Base-by-base conservation (phyloP, 2,113 vertebrate species). In the Colossoma macropomum region DNA sequence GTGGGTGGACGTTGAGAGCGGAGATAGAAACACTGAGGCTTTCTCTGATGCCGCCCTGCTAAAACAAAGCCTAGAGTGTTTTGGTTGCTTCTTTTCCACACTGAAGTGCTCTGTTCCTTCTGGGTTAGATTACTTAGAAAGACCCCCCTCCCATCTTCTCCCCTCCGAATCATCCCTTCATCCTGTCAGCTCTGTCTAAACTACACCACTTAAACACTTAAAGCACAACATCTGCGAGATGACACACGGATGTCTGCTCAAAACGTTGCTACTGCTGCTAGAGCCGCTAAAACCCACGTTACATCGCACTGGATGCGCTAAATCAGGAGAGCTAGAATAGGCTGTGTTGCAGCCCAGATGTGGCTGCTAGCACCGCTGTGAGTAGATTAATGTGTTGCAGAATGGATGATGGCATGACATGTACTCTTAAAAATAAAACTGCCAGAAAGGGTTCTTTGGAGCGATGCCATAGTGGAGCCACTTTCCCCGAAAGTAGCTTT, bases 331-430 rank as follows among this genome's bases (percentile, higher is more conserved):
- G 38, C 68, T 70, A 8, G 12, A 41, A 45, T 1, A 30, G 30
- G 16, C 66, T 9, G 32, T 15, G 63, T 8, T 69, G 66, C 7
- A 38, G 66, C 63, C 63, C 27, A 16, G 62, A 65, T 16, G 62
- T 65, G 28, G 62, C 30, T 28, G 27, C n/a, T 16, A 30, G 63
- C 3, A 23, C 54, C 19, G 12, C n/a, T 11, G 15, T 75, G 17
- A 88, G 27, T 4, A 23, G 87, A 83, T 50, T 56, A 79, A 87
- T 90, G 87, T 89, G 88, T 79, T 93, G 92, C 93, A 96, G 91
- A 95, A 90, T 96, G 90, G 93, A 93, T 96, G 96, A 96, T 95
- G 80, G 89, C 87, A 95, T 95, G 90, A 90, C 28, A 11, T 45
- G 10, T 45, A 45, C 41, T 59, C 54, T 15, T 59, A 21, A 52